Base-by-base conservation (phyloP, 1,140 invertebrate genomes). In the Liolophura sinensis region DNA sequence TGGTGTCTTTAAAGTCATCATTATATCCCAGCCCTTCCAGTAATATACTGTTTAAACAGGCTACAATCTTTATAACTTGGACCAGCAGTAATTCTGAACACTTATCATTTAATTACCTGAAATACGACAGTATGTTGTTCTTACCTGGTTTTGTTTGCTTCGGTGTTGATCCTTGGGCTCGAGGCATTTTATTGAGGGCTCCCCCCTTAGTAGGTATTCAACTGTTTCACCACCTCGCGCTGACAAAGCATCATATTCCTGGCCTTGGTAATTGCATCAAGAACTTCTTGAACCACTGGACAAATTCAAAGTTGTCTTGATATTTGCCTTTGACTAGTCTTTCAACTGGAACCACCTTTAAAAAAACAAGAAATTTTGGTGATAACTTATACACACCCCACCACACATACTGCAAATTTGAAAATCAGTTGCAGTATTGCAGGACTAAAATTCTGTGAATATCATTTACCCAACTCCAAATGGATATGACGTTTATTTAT, bases 231-330 rank as follows among this genome's bases (percentile, higher is more conserved):
- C 91, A 69, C 90, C 90, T 67, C 97, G 89, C 51, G 93, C 93
- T 70, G 92, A 92, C 60, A 93, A 86, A 51, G 95, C 92, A 84
- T 98, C 93, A 86, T 99, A 99, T 65, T 94, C 93, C 72, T 92
- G 89, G 62, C 95, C 96, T 82, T 98, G 94, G 86, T 97, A 99
- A 88, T 99, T 99, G 96, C 96, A 89, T 99, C 97, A 87, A 99
- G 87, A 99, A 99, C 83, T 98, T 98, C 89, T 99, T 99, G 88
- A 99, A 99, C 97, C 97, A 99, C 89, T 99, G 97, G 70, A 99
- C 91, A 88, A 99, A 99, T 87, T 99, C 97, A 90, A 99, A 99
- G 88, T 99, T 99, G 87, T 99, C 97, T 74, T 87, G 83, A 87
- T 98, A 99, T 80, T 94, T 91, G 75, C 95, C 96, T 86, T 98